Evolutionary conservation across 2,113 vertebrate species (phyloP), one percentile per base, ranked within the genome.

Genomic region (Fulmarus glacialis): DNA sequence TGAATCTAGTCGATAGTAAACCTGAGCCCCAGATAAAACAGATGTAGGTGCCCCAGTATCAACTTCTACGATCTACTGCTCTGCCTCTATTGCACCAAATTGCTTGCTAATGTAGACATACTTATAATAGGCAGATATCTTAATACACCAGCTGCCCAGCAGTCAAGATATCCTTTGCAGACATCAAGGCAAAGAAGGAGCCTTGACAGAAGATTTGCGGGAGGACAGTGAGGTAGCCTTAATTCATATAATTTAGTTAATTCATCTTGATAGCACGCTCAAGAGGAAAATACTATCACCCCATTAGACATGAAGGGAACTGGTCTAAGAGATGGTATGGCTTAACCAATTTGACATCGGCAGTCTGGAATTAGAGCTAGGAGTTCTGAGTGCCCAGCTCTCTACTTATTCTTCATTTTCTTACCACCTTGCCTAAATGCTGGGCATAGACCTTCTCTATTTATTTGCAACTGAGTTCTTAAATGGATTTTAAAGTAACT

Each of bases 171-270:
- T 59, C 45, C 82, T 87, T 87, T 93, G 87, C 5, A 90, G 87
- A 53, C 66, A 91, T 66, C 53, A 55, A 63, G 68, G 72, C 60
- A 91, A 82, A 36, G 13, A 55, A 87, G 72, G 68, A 93, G 38
- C 36, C 73, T 62, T 87, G 63, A 32, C 16, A 38, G 79, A 50
- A 82, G 68, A 60, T 75, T 84, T 96, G 52, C 77, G 91, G 87
- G 42, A 89, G 38, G 74, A 43, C 53, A 60, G 8, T 30, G 29
- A 84, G 38, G 43, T 78, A 77, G 43, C 58, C 30, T 77, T 34
- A 42, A 58, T 75, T 95, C 73, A 88, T 90, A 43, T 40, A 90
- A 77, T 95, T 70, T 59, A 83, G 62, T 92, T 93, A 88, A 91
- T 82, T 93, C 36, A 40, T 90, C 56, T 90, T 82, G 77, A 84